Base-by-base conservation (phyloP, 2,113 vertebrate species). In the Myrmophylax atrothorax region DNA sequence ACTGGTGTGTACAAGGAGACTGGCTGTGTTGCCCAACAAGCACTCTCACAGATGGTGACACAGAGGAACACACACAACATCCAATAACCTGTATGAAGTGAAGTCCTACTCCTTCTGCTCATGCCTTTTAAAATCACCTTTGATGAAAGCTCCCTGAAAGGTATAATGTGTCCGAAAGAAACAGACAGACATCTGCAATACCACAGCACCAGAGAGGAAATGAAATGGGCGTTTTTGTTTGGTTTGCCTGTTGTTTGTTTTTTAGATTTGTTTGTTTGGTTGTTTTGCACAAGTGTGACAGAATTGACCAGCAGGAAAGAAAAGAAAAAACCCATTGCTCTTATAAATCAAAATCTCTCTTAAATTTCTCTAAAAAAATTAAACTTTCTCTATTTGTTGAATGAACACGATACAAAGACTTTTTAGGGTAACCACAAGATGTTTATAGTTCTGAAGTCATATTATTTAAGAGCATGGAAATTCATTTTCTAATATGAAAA, bases 361-460 rank as follows among this genome's bases (percentile, higher is more conserved):
- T 35, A 64, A 60, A 60, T 52, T 47, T 80, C 22, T 46, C 19
- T 24, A 53, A 38, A 81, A 81, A 64, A 67, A 66, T 24, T 33
- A 23, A 60, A 56, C 6, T 50, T 80, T 16, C 19, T 90, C 23
- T 62, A 12, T 62, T 62, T 82, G 47, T 47, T 75, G 44, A 75
- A 90, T 29, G n/a, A 18, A n/a, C 18, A 74, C 0, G 0, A 74
- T 35, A 84, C 3, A 74, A 58, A 69, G 11, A 53, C 35, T 68
- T 82, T 10, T 29, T 26, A 50, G 3, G 25, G 18, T 59, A 79
- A 85, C 22, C 16, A 38, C 37, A 78, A 46, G 8, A 63, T 7
- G 7, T 50, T 66, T 66, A 17, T 28, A 38, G 42, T 38, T 83
- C 37, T 59, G 70, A 81, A 82, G 67, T 50, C 7, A n/a, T 9